Base-by-base conservation (phyloP, 2,888 invertebrate species). In the Druceiella hillmani region DNA sequence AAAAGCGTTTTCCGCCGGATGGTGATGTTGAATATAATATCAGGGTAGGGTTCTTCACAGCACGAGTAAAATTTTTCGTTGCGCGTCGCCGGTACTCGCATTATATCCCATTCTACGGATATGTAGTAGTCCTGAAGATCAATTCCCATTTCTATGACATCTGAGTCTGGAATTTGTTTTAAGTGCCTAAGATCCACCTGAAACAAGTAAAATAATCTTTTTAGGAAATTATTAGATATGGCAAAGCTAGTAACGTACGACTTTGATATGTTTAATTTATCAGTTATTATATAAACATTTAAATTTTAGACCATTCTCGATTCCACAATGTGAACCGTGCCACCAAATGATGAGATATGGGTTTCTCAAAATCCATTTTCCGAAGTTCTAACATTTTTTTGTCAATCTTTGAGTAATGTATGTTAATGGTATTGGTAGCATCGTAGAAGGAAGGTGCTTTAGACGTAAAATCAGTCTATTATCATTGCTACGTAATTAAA, bases 31-130 rank as follows among this genome's bases (percentile, higher is more conserved):
- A 98, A 99, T 53, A 94, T 93, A 58, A 99, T 95, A 71, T 98
- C 98, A 38, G 90, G 87, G 60, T 91, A 98, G 42, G 95, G 95
- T 64, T 95, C 90, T 63, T 91, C 89, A 66, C 97, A 97, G 70
- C 97, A 97, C 55, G 90, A 90, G 76, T 97, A 92, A 67, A 87
- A 90, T 62, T 89, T 89, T 59, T 91, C 91, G 62, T 91, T 88
- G 51, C 91, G 76, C 46, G 84, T 83, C 26, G 91, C 92, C 38
- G 91, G 91, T 50, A 91, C 92, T 47, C 87, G 81, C 81, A 97
- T 86, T 54, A 91, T 92, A 69, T 97, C 97, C 98, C 97, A 98
- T 71, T 98, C 97, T 42, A 95, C 95, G 55, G 93, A 93, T 63
- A 93, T 89, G 75, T 92, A 92, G 65, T 91, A 93, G 64, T 93